A percentile compares a stretch with the other conserved stretches of the same genome.
These are phyloP conservation scores for Tenthredo notha DNA, from an alignment of 2,888 invertebrate genomes.

Conservation along the genomic window DNA sequence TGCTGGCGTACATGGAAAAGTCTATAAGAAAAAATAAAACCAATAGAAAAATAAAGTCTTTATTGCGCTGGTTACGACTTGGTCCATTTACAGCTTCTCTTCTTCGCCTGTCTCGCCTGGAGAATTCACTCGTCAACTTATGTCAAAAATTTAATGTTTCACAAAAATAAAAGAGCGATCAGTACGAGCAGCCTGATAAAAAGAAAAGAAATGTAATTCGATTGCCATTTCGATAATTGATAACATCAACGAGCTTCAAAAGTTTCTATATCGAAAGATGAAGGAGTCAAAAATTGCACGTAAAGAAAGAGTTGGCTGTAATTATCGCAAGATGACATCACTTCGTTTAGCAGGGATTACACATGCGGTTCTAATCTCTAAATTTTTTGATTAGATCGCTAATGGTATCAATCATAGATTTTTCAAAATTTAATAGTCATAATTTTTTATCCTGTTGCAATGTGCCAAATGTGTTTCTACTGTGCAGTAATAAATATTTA, in stretches of 20 bases:
- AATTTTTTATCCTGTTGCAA: not conserved
- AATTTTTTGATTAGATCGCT: not conserved
- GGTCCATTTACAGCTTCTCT: slow-evolving; percentile 21
- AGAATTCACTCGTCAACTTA: not conserved
- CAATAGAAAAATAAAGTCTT: slow-evolving; percentile 39
- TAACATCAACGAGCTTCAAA: not conserved
- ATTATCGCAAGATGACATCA: not conserved
- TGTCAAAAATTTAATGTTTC: not conserved
- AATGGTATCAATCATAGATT: not conserved
- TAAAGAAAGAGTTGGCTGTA: not conserved
- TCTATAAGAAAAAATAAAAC: not conserved
- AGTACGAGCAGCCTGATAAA: not conserved
- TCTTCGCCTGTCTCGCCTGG: slow-evolving; percentile 27
- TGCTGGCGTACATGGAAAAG: slow-evolving; percentile 53
- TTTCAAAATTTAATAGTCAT: not conserved
- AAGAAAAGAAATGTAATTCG: not conserved
- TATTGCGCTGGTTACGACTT: slow-evolving; percentile 58
- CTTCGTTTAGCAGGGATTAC: not conserved
- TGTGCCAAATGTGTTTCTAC: not conserved
- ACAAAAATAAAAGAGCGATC: not conserved
- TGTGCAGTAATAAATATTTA: not conserved
- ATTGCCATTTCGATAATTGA: not conserved
- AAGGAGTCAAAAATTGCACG: too few species aligned
- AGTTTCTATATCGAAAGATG: too few species aligned
- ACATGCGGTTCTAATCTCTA: not conserved